phyloP scores from a whole-genome alignment of 2,888 invertebrate species.

The Slavum lentiscoides region DNA sequence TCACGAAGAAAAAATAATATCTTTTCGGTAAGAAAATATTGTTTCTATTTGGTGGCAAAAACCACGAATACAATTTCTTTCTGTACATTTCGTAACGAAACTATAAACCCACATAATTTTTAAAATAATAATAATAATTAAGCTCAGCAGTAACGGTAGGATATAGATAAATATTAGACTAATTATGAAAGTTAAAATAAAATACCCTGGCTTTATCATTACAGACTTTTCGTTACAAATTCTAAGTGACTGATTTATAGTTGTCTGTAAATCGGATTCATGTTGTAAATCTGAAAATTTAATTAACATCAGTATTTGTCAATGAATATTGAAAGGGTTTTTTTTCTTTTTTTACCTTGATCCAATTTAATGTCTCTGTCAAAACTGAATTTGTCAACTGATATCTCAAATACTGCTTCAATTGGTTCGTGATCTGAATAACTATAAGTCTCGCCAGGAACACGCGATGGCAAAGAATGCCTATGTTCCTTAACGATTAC shows the following conservation, averaged over 20 bases:
- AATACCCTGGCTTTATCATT: not conserved
- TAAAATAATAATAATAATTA: slow-evolving; percentile 27
- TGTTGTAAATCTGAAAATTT: slow-evolving; percentile 20
- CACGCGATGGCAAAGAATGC: slow-evolving; percentile 73
- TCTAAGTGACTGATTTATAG: not conserved
- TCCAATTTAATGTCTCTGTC: not conserved
- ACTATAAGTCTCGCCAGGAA: slow-evolving; percentile 73
- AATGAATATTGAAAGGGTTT: not conserved
- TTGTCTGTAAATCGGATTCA: not conserved
- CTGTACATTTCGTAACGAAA: slow-evolving; percentile 17
- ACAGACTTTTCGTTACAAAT: slow-evolving; percentile 8
- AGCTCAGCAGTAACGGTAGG: not conserved
- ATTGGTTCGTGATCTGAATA: slow-evolving; percentile 92
- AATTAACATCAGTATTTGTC: slow-evolving; percentile 14
- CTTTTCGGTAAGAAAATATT: slow-evolving; percentile 17
- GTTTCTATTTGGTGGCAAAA: slow-evolving; percentile 30
- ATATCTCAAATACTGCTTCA: slow-evolving; percentile 63
- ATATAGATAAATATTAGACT: not conserved
- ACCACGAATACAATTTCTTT: slow-evolving; percentile 33
- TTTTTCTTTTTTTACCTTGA: slow-evolving; percentile 25
- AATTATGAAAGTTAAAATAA: slow-evolving; percentile 34
- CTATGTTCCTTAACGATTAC: slow-evolving; percentile 62
- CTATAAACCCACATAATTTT: slow-evolving; percentile 26
- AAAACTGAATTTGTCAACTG: slow-evolving; percentile 54
- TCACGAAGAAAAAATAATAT: not conserved